Conservation (phyloP, 1,140 invertebrate genomes). For the Tetragnatha versicolor region DNA sequence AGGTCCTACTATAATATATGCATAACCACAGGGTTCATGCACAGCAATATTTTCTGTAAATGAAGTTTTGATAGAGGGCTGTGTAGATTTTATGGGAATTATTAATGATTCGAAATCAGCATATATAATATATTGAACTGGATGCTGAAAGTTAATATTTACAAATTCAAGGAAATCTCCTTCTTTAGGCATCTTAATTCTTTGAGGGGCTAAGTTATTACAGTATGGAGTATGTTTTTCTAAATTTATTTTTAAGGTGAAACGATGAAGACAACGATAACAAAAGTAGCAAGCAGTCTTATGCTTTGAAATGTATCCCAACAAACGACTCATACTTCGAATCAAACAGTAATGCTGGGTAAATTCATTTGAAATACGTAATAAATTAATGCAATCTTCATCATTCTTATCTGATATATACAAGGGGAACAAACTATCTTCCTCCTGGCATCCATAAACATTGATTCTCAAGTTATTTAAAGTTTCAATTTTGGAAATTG, state of each 20-base stretch:
- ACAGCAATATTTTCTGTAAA: not conserved
- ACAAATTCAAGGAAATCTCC: too few relatives aligned
- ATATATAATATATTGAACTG: not conserved
- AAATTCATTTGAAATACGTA: not conserved
- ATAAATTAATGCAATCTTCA: not conserved
- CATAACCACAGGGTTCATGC: not conserved
- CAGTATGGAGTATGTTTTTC: too few relatives aligned
- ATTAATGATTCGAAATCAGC: conserved; percentile 3
- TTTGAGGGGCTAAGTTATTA: not conserved
- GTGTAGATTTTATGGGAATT: not conserved
- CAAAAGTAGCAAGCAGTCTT: not conserved
- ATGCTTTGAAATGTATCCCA: not conserved
- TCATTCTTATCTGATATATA: not conserved
- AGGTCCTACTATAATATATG: not conserved
- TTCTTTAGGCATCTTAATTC: not conserved
- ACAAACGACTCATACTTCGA: not conserved
- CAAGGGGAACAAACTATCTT: not conserved
- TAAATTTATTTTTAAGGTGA: not conserved
- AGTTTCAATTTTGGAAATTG: too few relatives aligned
- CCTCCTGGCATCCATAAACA: not conserved
- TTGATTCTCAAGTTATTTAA: not conserved
- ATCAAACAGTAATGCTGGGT: not conserved
- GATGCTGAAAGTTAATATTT: too few relatives aligned
- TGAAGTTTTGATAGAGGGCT: too few relatives aligned
- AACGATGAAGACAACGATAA: not conserved